A percentile compares a stretch with the other conserved stretches of the same genome.
Evolutionary conservation across 2,888 invertebrate genomes (phyloP).

Genomic region (Pachliopta kotzebuea): DNA sequence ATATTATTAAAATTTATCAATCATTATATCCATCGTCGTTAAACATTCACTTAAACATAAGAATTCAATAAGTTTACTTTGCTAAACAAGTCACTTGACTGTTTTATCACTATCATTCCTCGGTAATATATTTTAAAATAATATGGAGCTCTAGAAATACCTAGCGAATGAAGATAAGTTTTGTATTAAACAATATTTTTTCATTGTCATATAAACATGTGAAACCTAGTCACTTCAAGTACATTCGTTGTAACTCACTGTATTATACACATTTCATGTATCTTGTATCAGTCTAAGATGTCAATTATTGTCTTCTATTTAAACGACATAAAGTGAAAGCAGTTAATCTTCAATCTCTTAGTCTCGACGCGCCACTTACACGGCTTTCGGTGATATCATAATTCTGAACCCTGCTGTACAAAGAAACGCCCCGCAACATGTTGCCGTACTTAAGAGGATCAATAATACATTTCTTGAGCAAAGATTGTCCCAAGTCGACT

Average conservation of each 20-base stretch:
- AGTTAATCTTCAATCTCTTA: background rate
- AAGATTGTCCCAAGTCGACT: constrained; percentile 6
- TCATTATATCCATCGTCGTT: background rate
- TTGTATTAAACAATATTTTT: background rate
- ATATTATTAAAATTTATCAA: background rate
- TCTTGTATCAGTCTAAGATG: background rate
- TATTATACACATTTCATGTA: constrained; percentile 10
- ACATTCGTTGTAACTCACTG: background rate
- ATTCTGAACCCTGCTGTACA: too few species aligned
- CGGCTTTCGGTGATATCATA: too few species aligned
- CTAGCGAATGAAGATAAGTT: background rate
- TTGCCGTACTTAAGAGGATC: background rate
- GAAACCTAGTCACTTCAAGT: constrained; percentile 12
- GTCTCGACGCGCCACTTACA: too few species aligned
- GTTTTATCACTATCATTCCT: background rate
- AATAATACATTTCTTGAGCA: constrained; percentile 4
- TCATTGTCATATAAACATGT: constrained; percentile 14
- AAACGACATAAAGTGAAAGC: background rate
- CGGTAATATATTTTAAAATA: background rate
- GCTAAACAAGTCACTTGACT: background rate
- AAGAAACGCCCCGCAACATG: too few species aligned
- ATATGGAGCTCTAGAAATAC: background rate
- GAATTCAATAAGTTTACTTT: too few species aligned
- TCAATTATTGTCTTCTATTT: background rate
- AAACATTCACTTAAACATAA: too few species aligned